Percentiles rank a stretch among this genome's conserved stretches.
Conservation (phyloP, 1,140 invertebrate species). For the Lanistes nyassanus region DNA sequence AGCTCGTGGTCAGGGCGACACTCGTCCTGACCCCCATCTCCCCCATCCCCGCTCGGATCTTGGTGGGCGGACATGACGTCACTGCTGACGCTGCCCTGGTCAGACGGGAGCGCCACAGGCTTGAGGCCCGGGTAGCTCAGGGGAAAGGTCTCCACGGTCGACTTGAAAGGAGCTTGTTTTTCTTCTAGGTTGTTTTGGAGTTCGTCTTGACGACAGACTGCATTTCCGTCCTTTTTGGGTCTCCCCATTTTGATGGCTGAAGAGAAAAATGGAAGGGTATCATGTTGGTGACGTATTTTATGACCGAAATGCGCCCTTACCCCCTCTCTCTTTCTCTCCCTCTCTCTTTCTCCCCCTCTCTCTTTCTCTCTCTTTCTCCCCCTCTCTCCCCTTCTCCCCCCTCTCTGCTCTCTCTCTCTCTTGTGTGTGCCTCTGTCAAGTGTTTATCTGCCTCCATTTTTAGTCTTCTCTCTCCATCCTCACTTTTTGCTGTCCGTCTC, state of each 20-base stretch:
- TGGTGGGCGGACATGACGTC: too few species aligned
- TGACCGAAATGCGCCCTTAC: too few species aligned
- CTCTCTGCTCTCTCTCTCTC: conserved; percentile 3
- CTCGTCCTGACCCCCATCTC: too few species aligned
- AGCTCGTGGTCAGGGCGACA: conserved; percentile 4
- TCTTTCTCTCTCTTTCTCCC: conserved; percentile 1
- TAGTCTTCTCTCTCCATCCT: background rate
- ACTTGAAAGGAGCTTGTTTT: background rate
- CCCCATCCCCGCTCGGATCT: too few species aligned
- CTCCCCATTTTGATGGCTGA: conserved; percentile 53
- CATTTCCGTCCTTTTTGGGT: conserved; percentile 47
- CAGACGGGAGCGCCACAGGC: background rate
- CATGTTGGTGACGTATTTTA: too few species aligned
- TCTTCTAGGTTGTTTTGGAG: background rate
- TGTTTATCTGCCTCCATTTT: background rate
- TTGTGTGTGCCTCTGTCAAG: background rate
- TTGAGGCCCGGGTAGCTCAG: background rate
- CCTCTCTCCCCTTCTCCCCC: background rate
- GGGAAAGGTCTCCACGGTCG: background rate
- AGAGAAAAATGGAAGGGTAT: conserved; percentile 9
- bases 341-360: background rate
- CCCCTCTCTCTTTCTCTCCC: too few species aligned
- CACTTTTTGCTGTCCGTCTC: background rate
- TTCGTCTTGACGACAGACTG: conserved; percentile 2
- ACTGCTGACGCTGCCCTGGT: too few species aligned